phyloP scores from a whole-genome alignment of 2,113 vertebrate species.

The Tamias sibiricus region DNA sequence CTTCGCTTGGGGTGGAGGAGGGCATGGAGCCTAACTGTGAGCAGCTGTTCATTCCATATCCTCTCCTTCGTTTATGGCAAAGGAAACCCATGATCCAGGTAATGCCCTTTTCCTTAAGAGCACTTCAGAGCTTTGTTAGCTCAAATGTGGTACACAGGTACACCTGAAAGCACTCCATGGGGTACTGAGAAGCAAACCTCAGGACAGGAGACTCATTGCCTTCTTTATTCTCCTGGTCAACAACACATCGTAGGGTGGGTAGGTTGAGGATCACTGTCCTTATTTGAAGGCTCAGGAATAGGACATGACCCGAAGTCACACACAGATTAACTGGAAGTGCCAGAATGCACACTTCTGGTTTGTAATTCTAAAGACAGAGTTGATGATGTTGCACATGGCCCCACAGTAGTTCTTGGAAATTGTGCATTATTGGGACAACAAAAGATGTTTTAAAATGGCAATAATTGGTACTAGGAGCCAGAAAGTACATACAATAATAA shows the following conservation, averaged over 20 bases:
- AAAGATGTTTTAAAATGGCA: slow-evolving; percentile 44
- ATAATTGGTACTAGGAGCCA: slow-evolving; percentile 3
- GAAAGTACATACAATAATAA: background rate
- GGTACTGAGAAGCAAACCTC: background rate
- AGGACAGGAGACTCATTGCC: too few species aligned
- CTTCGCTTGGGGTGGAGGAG: background rate
- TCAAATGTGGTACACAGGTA: background rate
- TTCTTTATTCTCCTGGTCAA: background rate
- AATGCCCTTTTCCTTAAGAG: background rate
- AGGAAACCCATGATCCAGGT: background rate
- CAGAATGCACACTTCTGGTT: background rate
- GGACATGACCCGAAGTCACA: background rate
- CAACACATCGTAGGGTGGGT: too few species aligned
- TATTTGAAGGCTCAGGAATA: background rate
- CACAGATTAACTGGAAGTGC: background rate
- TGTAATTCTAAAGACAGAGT: background rate
- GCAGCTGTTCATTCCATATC: background rate
- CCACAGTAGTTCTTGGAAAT: background rate
- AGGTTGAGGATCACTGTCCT: background rate
- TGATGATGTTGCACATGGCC: background rate
- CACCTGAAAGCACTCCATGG: background rate
- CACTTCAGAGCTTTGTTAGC: background rate
- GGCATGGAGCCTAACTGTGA: too few species aligned
- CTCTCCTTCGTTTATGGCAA: background rate
- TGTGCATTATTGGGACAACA: background rate